Conservation (phyloP, 1,140 invertebrate species). For the Lepidurus packardi region DNA sequence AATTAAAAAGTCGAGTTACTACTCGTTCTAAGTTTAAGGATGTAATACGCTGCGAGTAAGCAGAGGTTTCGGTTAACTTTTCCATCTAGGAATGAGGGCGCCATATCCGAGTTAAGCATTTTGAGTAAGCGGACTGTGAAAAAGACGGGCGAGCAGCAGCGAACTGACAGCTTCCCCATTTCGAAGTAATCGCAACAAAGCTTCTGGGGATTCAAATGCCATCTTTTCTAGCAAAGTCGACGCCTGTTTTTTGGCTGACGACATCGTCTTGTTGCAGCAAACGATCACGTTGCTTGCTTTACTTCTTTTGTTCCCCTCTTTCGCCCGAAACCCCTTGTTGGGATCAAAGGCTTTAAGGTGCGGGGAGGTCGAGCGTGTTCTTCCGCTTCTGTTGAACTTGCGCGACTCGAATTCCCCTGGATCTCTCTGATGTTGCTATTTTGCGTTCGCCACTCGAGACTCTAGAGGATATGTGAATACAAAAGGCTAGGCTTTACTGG, state of each 20-base stretch:
- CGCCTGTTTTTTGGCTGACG: conserved; percentile 20
- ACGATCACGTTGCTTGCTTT: background rate
- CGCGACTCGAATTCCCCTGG: background rate
- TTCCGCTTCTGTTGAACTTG: conserved; percentile 1
- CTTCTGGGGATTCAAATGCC: background rate
- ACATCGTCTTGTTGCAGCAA: conserved; percentile 13
- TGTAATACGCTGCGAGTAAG: background rate
- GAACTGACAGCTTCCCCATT: conserved; percentile 2
- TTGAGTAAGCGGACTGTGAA: conserved; percentile 3
- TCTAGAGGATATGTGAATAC: background rate
- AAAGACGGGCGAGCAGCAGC: conserved; percentile 4
- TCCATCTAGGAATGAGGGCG: background rate
- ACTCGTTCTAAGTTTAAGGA: background rate
- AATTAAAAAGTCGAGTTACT: background rate
- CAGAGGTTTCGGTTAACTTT: background rate
- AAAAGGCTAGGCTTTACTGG: background rate
- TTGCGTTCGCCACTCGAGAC: conserved; percentile 12
- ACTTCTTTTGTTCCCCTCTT: background rate
- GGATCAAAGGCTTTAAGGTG: conserved; percentile 19
- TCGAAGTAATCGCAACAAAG: conserved; percentile 11
- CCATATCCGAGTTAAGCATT: background rate
- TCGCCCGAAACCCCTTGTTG: conserved; percentile 4
- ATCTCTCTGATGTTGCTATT: conserved; percentile 1
- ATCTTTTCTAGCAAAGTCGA: conserved; percentile 9
- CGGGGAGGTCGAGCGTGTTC: conserved; percentile 16